These are phyloP conservation scores for Horisme vitalbata DNA, from an alignment of 2,888 invertebrate species.

Conservation along the genomic window DNA sequence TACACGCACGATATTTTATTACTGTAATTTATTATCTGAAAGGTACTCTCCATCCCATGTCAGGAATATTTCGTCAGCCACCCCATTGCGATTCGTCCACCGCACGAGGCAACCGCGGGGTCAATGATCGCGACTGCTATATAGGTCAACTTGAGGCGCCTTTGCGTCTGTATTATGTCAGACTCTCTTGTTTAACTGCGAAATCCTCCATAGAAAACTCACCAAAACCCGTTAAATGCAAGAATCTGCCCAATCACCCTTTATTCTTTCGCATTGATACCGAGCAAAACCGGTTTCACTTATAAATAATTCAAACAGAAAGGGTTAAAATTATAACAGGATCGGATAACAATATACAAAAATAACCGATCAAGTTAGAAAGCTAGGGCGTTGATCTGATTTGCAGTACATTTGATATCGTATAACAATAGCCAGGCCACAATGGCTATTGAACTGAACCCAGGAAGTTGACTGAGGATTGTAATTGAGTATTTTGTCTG, in stretches of 20 bases:
- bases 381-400: conserved; percentile 47
- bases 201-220: conserved; percentile 54
- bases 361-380: conserved; percentile 45
- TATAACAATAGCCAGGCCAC: conserved; percentile 39
- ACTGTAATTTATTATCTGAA: conserved; percentile 30
- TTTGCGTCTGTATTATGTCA: conserved; percentile 72
- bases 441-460: conserved; percentile 41
- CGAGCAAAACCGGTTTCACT: conserved; percentile 53
- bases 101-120: conserved; percentile 61
- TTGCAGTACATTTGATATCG: conserved; percentile 47
- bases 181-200: conserved; percentile 46
- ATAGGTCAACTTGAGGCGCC: conserved; percentile 79
- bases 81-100: conserved; percentile 49
- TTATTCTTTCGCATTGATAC: conserved; percentile 17
- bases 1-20: conserved; percentile 22
- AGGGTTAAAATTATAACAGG: conserved; percentile 55
- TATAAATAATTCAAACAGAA: conserved; percentile 58
- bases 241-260: conserved; percentile 39
- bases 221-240: conserved; percentile 51
- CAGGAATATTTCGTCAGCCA: conserved; percentile 46
- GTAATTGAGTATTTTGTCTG: conserved; percentile 39
- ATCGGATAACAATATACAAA: conserved; percentile 47
- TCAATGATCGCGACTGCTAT: conserved; percentile 72
- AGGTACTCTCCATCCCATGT: conserved; percentile 30
- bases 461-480: conserved; percentile 37